Evolutionary conservation across 2,113 vertebrate genomes (phyloP).

Genomic region (Panthera leo): DNA sequence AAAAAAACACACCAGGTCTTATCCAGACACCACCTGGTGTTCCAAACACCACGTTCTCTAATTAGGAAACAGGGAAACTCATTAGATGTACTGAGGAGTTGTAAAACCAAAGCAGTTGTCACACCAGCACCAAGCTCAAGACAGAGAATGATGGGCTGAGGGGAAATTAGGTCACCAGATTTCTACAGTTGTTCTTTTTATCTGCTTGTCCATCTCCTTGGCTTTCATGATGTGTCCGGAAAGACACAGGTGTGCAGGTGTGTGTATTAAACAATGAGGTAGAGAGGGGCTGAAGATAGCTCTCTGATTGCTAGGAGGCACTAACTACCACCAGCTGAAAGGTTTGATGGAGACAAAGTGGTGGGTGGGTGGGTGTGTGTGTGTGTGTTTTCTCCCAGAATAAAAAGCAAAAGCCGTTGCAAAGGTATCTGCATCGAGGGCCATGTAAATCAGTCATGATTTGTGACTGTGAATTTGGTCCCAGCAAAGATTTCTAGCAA

Average conservation of each 20-base stretch:
- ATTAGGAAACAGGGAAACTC: neutral
- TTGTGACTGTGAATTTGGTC: neutral
- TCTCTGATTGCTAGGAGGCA: neutral
- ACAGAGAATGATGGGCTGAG: neutral
- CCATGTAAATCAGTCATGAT: neutral
- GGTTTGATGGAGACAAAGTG: neutral
- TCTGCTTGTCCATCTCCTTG: neutral
- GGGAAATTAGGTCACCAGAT: neutral
- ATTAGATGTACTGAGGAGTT: conserved; percentile 1
- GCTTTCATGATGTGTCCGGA: neutral
- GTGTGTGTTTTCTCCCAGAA: neutral
- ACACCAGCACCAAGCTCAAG: neutral
- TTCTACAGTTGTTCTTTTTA: conserved; percentile 15
- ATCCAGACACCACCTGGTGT: conserved; percentile 41
- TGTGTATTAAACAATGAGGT: neutral
- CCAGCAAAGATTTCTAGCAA: neutral
- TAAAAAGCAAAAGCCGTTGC: neutral
- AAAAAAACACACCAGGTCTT: neutral
- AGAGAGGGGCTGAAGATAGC: neutral
- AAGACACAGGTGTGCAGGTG: neutral
- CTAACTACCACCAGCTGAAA: neutral
- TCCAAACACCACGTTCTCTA: conserved; percentile 36
- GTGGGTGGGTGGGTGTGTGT: no score
- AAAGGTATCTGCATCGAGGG: neutral
- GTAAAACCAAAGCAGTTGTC: conserved; percentile 39